A percentile compares a stretch with the other conserved stretches of the same genome.
These are phyloP conservation scores for Orchesellides sinensis DNA, from an alignment of 2,888 invertebrate genomes.

Conservation along the genomic window DNA sequence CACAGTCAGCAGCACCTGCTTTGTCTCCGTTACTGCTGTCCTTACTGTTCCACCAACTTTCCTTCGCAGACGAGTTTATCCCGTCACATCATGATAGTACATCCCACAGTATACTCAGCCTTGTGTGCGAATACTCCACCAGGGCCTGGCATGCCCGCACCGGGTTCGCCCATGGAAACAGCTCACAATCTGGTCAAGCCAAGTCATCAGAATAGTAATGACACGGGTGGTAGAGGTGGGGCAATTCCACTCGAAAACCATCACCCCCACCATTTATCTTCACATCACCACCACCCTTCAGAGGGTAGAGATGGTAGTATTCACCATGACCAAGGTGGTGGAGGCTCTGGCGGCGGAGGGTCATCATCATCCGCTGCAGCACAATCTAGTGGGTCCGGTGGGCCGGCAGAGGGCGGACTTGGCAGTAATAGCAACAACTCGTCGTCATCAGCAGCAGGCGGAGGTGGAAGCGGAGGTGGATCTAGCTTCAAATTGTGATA, in stretches of 20 bases:
- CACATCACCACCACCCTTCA: constrained; percentile 26
- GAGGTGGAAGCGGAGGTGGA: constrained; percentile 10
- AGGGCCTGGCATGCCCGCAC: constrained; percentile 1
- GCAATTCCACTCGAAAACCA: constrained; percentile 68
- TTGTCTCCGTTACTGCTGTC: constrained; percentile 73
- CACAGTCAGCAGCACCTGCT: constrained; percentile 39
- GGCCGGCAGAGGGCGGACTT: constrained; percentile 38
- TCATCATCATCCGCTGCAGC: constrained; percentile 11
- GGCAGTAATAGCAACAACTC: neutral
- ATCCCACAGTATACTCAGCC: constrained; percentile 72
- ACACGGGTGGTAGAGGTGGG: constrained; percentile 79
- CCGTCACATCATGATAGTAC: constrained; percentile 72
- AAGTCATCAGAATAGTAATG: constrained; percentile 80
- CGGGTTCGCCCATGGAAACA: constrained; percentile 76
- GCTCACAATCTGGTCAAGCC: constrained; percentile 63
- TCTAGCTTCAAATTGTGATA: constrained; percentile 63
- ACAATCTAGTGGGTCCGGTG: no score
- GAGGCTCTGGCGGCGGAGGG: constrained; percentile 49
- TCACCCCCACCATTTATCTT: constrained; percentile 42
- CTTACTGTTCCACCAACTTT: constrained; percentile 73
- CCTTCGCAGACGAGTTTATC: constrained; percentile 72
- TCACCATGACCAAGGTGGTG: constrained; percentile 39
- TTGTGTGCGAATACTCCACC: constrained; percentile 62
- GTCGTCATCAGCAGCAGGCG: neutral
- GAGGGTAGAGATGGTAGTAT: constrained; percentile 18